A percentile compares a stretch with the other conserved stretches of the same genome.
Conservation (phyloP, 2,113 vertebrate genomes). For the Pungitius pungitius region DNA sequence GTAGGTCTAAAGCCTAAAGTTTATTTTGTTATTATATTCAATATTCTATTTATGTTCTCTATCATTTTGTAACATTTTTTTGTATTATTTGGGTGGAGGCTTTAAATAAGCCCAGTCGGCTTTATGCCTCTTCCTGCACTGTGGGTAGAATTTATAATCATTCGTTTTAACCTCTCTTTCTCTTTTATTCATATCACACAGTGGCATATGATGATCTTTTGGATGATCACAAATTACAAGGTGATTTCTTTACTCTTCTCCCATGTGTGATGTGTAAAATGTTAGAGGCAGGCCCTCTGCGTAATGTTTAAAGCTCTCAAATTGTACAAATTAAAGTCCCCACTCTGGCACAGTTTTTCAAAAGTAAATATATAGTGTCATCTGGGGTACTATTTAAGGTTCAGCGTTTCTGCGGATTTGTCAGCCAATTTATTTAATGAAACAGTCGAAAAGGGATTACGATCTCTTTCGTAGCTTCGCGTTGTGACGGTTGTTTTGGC, state of each 20-base stretch:
- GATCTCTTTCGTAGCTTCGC: neutral
- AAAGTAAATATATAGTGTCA: neutral
- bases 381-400: neutral
- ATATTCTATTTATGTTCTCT: too few species aligned
- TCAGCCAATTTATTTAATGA: neutral
- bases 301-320: conserved; percentile 3
- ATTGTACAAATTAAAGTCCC: too few species aligned
- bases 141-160: neutral
- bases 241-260: conserved; percentile 60
- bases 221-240: conserved; percentile 91
- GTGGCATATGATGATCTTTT: conserved; percentile 91
- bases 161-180: conserved; percentile 11
- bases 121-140: neutral
- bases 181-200: conserved; percentile 44
- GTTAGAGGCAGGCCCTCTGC: neutral
- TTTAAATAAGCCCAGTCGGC: too few species aligned
- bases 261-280: neutral
- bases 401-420: neutral
- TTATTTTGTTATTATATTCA: too few species aligned
- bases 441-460: neutral
- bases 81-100: too few species aligned
- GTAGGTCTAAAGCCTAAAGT: neutral
- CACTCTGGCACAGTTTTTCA: too few species aligned
- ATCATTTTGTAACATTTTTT: too few species aligned
- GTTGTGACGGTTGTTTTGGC: neutral